Percentiles rank a stretch among this genome's conserved stretches.
These are phyloP conservation scores for Eulemur macaco DNA, from an alignment of 2,113 vertebrate species.

Conservation along the genomic window DNA sequence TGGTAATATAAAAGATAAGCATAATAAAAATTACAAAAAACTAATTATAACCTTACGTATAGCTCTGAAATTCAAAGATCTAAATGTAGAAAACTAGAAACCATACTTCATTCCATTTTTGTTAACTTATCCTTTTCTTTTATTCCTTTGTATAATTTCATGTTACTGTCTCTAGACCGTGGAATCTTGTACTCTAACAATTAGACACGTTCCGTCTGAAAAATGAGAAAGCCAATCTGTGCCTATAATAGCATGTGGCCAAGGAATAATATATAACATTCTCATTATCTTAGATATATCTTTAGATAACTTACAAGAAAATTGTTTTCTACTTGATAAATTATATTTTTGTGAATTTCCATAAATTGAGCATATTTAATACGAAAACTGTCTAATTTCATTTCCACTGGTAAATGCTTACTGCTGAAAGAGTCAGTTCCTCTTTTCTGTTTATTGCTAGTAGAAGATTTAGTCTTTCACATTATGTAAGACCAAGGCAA, in stretches of 20 bases:
- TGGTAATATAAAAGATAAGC: neutral
- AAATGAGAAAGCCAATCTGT: neutral
- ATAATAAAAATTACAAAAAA: neutral
- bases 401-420: neutral
- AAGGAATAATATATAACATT: neutral
- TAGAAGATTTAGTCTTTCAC: constrained; percentile 42
- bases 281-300: neutral
- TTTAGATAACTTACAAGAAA: constrained; percentile 7
- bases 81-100: neutral
- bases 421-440: neutral
- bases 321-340: neutral
- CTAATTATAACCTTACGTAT: neutral
- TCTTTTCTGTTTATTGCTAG: constrained; percentile 12
- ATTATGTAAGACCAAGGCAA: constrained; percentile 37
- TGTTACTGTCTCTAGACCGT: neutral
- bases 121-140: neutral
- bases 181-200: neutral
- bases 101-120: neutral
- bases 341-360: constrained; percentile 14
- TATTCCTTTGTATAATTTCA: neutral
- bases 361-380: neutral
- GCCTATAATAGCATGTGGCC: neutral
- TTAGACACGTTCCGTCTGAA: neutral
- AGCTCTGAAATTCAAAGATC: neutral
- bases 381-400: constrained; percentile 40